Percentiles rank a stretch among this genome's conserved stretches.
These are phyloP conservation scores for Gasteruption jaculator DNA, from an alignment of 2,888 invertebrate species.

Conservation along the genomic window DNA sequence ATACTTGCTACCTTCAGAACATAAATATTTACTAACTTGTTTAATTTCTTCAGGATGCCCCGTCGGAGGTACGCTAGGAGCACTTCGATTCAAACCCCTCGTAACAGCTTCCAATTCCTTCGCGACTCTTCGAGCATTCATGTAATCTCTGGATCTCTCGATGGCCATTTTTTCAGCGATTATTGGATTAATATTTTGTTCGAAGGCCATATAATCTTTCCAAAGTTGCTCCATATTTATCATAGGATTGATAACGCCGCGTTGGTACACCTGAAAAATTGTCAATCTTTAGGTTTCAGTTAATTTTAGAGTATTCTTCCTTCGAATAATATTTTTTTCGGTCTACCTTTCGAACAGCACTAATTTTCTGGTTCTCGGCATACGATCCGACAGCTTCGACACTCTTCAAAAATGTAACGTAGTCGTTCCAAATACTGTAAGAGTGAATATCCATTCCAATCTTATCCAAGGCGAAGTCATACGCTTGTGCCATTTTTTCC, in stretches of 20 bases:
- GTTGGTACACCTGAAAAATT: slow-evolving; percentile 75
- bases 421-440: slow-evolving; percentile 96
- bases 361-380: slow-evolving; percentile 99
- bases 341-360: slow-evolving; percentile 87
- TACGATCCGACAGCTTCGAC: slow-evolving; percentile 98
- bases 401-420: slow-evolving; percentile 90
- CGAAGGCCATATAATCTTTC: slow-evolving; percentile 97
- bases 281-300: too few relatives aligned
- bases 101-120: slow-evolving; percentile 95
- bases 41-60: slow-evolving; percentile 85
- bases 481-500: slow-evolving; percentile 99
- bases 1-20: slow-evolving; percentile 2
- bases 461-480: slow-evolving; percentile 98
- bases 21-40: slow-evolving; percentile 68
- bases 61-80: slow-evolving; percentile 95
- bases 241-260: slow-evolving; percentile 94
- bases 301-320: slow-evolving; percentile 1
- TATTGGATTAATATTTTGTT: slow-evolving; percentile 84
- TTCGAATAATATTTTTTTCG: slow-evolving; percentile 1
- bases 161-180: slow-evolving; percentile 97
- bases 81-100: slow-evolving; percentile 89
- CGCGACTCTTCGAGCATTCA: slow-evolving; percentile 93
- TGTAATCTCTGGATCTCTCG: slow-evolving; percentile 93
- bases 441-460: slow-evolving; percentile 98
- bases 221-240: slow-evolving; percentile 93